Conservation (phyloP, 1,140 invertebrate genomes). For the Hyles euphorbiae region DNA sequence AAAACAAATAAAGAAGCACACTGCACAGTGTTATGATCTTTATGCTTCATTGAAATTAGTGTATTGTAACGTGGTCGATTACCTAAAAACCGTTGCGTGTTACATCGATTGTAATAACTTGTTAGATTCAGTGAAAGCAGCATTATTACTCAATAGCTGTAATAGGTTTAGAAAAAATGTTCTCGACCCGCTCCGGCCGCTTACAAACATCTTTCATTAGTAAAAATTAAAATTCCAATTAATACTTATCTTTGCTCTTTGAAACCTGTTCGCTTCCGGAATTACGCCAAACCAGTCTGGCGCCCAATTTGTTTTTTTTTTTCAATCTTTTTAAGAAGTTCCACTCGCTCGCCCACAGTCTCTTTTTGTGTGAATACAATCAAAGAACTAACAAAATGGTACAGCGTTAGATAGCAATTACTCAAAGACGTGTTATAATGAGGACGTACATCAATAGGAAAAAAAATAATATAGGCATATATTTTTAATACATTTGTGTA, state of each 20-base stretch:
- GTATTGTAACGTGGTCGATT: conserved; percentile 39
- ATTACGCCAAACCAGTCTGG: conserved; percentile 57
- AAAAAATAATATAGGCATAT: too few species aligned
- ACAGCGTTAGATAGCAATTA: too few species aligned
- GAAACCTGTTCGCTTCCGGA: conserved; percentile 67
- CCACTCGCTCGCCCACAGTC: conserved; percentile 25
- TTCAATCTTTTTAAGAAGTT: conserved; percentile 33
- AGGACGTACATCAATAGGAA: too few species aligned
- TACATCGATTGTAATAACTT: conserved; percentile 53
- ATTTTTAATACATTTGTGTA: too few species aligned
- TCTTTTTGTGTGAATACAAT: conserved; percentile 28
- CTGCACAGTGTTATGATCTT: conserved; percentile 3
- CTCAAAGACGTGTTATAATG: too few species aligned
- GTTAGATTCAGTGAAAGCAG: conserved; percentile 60
- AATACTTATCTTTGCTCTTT: conserved; percentile 49
- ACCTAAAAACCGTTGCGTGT: conserved; percentile 62
- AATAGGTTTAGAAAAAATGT: conserved; percentile 47
- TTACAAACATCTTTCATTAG: conserved; percentile 48
- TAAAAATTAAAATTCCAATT: conserved; percentile 61
- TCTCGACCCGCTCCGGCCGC: conserved; percentile 25
- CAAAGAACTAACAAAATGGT: neutral
- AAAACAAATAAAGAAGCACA: neutral
- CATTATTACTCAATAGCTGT: conserved; percentile 55
- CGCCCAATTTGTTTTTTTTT: conserved; percentile 49
- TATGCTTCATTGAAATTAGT: conserved; percentile 14